These are phyloP conservation scores for Trypoxylon attenuatum DNA, from an alignment of 2,888 invertebrate genomes.

Conservation along the genomic window DNA sequence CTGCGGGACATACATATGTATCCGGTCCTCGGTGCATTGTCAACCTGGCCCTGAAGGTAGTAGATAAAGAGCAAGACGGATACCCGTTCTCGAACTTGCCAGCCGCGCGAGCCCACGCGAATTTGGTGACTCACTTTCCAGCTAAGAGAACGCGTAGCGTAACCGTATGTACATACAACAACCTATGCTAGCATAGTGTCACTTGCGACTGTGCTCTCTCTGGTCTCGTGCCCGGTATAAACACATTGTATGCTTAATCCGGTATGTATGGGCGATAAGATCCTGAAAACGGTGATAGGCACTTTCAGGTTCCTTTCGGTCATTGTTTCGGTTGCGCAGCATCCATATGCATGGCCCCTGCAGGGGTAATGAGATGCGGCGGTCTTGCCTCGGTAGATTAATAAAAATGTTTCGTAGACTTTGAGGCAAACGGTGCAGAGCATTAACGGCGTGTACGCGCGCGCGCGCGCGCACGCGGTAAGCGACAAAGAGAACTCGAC, in stretches of 20 bases:
- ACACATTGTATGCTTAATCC: constrained; percentile 36
- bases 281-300: constrained; percentile 40
- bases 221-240: constrained; percentile 28
- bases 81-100: constrained; percentile 47
- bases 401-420: constrained; percentile 34
- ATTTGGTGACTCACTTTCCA: constrained; percentile 55
- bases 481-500: not conserved
- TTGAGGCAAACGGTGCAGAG: constrained; percentile 22
- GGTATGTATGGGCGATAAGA: constrained; percentile 47
- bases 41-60: constrained; percentile 44
- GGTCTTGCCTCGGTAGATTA: constrained; percentile 13
- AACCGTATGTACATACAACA: constrained; percentile 10
- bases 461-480: not conserved
- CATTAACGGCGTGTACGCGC: constrained; percentile 22
- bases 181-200: constrained; percentile 40
- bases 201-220: constrained; percentile 39
- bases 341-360: constrained; percentile 31
- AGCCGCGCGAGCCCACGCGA: constrained; percentile 52
- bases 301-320: constrained; percentile 9
- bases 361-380: constrained; percentile 27
- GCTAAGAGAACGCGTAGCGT: not conserved
- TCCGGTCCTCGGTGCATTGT: constrained; percentile 44
- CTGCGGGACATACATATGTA: constrained; percentile 41
- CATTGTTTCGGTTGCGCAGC: constrained; percentile 21
- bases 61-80: constrained; percentile 54